Conservation (phyloP, 2,113 vertebrate species). For the Anguilla rostrata region DNA sequence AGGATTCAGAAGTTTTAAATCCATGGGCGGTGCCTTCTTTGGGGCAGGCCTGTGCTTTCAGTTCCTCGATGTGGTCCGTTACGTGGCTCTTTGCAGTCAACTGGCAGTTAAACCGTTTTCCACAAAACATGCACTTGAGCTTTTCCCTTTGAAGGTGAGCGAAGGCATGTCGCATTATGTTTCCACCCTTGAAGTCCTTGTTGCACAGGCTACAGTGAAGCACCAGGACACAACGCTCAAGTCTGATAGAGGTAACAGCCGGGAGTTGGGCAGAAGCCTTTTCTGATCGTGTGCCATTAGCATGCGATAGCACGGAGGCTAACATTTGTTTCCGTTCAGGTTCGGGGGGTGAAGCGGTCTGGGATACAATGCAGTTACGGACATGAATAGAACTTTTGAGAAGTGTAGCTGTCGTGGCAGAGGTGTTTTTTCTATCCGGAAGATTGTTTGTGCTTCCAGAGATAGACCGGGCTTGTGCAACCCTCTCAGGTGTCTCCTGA, state of each 20-base stretch:
- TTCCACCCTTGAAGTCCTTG: conserved; percentile 81
- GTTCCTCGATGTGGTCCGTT: conserved; percentile 85
- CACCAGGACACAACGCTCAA: conserved; percentile 52
- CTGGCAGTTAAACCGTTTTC: conserved; percentile 79
- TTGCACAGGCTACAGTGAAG: conserved; percentile 86
- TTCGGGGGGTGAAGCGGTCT: not conserved
- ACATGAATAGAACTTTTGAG: not conserved
- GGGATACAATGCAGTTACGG: not conserved
- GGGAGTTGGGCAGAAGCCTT: not conserved
- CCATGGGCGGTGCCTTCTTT: not conserved
- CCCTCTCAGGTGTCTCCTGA: not conserved
- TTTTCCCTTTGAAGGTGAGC: conserved; percentile 89
- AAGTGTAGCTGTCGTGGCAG: not conserved
- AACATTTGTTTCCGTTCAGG: not conserved
- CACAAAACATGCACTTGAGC: conserved; percentile 90
- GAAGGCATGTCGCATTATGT: conserved; percentile 86
- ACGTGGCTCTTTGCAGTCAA: conserved; percentile 89
- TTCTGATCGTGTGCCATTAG: not conserved
- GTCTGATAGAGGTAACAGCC: not conserved
- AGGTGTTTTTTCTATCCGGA: not conserved
- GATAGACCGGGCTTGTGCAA: not conserved
- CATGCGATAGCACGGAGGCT: not conserved
- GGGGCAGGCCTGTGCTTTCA: conserved; percentile 71
- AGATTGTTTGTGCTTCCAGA: not conserved
- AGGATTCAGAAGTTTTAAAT: not conserved